Evolutionary conservation across 2,797 vertebrate species (phyloP).

Genomic region (Moxostoma hubbsi): DNA sequence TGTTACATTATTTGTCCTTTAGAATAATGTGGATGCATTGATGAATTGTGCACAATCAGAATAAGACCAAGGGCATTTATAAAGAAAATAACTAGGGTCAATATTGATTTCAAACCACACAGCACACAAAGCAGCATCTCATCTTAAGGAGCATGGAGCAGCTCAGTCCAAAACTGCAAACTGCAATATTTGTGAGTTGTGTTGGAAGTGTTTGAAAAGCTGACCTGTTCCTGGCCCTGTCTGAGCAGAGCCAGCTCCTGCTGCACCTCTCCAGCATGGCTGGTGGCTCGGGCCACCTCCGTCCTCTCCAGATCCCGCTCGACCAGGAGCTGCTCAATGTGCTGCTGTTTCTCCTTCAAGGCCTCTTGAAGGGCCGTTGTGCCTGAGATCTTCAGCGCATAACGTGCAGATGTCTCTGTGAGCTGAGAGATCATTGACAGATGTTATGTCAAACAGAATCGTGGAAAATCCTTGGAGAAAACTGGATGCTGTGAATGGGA

Average conservation of each 20-base stretch:
- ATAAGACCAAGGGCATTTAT: no score
- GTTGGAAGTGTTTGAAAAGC: background rate
- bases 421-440: constrained; percentile 63
- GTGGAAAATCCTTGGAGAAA: background rate
- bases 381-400: constrained; percentile 84
- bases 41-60: no score
- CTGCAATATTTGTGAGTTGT: no score
- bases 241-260: constrained; percentile 89
- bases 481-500: background rate
- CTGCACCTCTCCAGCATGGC: constrained; percentile 93
- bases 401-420: constrained; percentile 85
- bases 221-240: constrained; percentile 94
- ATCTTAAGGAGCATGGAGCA: no score
- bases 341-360: constrained; percentile 98
- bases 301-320: constrained; percentile 95
- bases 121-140: no score
- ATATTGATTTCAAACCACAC: no score
- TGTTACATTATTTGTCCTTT: no score
- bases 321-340: constrained; percentile 97
- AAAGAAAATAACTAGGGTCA: no score
- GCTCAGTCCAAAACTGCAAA: no score
- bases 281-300: constrained; percentile 95
- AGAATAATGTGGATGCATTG: no score
- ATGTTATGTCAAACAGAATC: background rate
- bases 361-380: constrained; percentile 97